Base-by-base conservation (phyloP, 1,140 invertebrate species). In the Drosophila ambigua region DNA sequence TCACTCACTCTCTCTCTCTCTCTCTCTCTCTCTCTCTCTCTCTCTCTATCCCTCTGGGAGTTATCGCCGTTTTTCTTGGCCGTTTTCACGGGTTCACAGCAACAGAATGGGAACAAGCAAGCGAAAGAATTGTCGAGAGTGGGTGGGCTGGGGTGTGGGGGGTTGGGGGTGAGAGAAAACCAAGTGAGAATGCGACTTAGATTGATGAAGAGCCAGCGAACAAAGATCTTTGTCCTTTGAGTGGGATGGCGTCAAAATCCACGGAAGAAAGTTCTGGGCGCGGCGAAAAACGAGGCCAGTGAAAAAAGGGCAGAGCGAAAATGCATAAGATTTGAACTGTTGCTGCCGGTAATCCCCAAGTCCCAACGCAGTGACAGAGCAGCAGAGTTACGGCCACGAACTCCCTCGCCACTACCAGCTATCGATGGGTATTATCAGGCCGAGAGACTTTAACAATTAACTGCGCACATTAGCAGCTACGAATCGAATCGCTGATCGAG, bases 181-280 rank as follows among this genome's bases (percentile, higher is more conserved):
- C 31, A 16, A 52, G 35, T 55, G 24, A 31, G 39, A 58, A 63
- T 15, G 50, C 50, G 35, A 54, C 51, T 48, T 54, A 28, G 51
- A 57, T 54, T 69, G 66, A 69, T 35, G 51, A 41, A 69, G 64
- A 68, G 51, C 51, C 64, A 24, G 31, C 11, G 35, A 13, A 49
- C 65, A 58, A 58, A 23, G 67, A 71, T 58, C 66, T 39, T 35
- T 35, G 44, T 69, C 51, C 51, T 49, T 11, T 13, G 9, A n/a
- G 9, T 15, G 13, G 20, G 5, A 11, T 31, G n/a, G n/a, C n/a
- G n/a, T n/a, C n/a, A n/a, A n/a, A n/a, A n/a, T n/a, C n/a, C n/a
- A n/a, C n/a, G n/a, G 20, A 20, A 3, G 45, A 69, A 57, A 50
- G 64, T 44, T 58, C 44, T 50, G 11, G 13, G 35, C 31, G 20